These are phyloP conservation scores for Thymelicus lineola DNA, from an alignment of 2,888 invertebrate species.

Conservation along the genomic window DNA sequence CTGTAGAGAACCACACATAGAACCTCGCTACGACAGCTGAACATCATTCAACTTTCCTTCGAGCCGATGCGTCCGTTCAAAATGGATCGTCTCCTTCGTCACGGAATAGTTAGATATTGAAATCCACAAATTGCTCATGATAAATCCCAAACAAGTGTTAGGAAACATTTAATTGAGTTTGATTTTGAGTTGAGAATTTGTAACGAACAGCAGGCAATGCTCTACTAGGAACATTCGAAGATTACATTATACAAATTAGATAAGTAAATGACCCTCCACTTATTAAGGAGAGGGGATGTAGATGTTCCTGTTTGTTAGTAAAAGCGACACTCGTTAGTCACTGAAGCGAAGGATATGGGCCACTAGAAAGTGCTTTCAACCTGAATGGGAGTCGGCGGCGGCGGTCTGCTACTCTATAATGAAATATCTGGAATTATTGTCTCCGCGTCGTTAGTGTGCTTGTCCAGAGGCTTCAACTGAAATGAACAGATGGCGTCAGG, in stretches of 20 bases:
- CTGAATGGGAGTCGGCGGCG: conserved; percentile 64
- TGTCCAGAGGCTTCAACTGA: conserved; percentile 83
- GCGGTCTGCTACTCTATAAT: conserved; percentile 57
- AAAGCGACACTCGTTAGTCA: conserved; percentile 68
- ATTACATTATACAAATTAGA: not conserved
- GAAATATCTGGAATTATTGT: conserved; percentile 65
- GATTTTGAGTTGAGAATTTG: not conserved
- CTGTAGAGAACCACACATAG: conserved; percentile 59
- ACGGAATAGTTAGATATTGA: not conserved
- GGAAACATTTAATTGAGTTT: not conserved
- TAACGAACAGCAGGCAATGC: not conserved
- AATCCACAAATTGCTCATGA: not conserved
- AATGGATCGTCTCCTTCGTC: not conserved
- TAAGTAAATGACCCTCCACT: too few relatives aligned
- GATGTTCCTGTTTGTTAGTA: conserved; percentile 55
- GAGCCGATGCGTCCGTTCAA: not conserved
- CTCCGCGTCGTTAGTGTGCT: conserved; percentile 77
- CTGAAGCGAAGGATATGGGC: conserved; percentile 56
- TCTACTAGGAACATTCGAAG: not conserved
- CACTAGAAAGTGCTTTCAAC: conserved; percentile 73
- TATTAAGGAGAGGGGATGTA: not conserved
- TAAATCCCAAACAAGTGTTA: not conserved
- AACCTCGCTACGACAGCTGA: conserved; percentile 31
- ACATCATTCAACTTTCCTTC: not conserved
- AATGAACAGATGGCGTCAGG: conserved; percentile 69